phyloP scores from a whole-genome alignment of 1,140 invertebrate species.

The Euwallacea fornicatus region DNA sequence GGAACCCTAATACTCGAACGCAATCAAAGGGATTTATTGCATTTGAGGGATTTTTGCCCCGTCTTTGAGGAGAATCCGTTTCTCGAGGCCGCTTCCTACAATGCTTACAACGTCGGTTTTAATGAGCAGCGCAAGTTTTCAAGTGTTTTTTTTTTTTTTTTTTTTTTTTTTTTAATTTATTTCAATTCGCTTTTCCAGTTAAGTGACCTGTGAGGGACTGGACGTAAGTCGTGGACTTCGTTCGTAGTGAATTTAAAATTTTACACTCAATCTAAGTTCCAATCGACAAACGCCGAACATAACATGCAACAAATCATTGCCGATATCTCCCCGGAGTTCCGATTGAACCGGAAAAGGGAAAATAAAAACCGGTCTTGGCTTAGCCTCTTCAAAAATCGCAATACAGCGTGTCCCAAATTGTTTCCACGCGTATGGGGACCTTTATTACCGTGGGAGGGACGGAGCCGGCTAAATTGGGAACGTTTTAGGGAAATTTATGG shows the following conservation, averaged over 20 bases:
- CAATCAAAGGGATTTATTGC: slow-evolving; percentile 15
- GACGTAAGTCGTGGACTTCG: not conserved
- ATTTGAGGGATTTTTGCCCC: slow-evolving; percentile 7
- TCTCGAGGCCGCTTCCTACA: not conserved
- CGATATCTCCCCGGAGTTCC: slow-evolving; percentile 9
- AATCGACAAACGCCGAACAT: not conserved
- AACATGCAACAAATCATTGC: slow-evolving; percentile 14
- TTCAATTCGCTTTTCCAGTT: not conserved
- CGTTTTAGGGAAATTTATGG: not conserved
- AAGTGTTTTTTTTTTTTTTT: no score
- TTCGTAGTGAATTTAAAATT: not conserved
- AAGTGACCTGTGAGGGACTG: not conserved
- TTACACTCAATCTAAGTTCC: slow-evolving; percentile 4
- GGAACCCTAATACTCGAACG: slow-evolving; percentile 12
- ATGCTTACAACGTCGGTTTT: no score
- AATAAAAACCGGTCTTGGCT: slow-evolving; percentile 10
- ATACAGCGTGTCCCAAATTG: not conserved
- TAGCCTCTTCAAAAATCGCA: slow-evolving; percentile 5
- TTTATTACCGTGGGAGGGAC: no score
- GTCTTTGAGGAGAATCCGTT: not conserved
- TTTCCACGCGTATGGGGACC: no score
- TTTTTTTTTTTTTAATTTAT: no score
- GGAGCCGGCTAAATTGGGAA: no score
- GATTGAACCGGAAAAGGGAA: not conserved
- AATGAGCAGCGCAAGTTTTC: no score